phyloP scores from a whole-genome alignment of 1,140 invertebrate species.

The Atta colombica region DNA sequence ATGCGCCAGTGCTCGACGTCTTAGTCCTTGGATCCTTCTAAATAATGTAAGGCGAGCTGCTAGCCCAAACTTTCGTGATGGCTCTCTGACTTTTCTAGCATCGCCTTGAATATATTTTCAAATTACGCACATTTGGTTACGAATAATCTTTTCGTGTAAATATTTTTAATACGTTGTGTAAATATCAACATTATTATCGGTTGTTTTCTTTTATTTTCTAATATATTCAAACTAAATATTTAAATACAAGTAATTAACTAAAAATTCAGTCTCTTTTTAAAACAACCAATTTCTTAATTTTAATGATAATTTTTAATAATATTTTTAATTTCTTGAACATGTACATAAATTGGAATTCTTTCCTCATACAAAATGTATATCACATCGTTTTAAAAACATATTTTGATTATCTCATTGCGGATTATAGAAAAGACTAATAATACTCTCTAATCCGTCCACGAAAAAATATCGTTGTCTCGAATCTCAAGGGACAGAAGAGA shows the following conservation, averaged over 20 bases:
- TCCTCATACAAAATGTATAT: neutral
- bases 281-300: neutral
- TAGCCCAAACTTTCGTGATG: slow-evolving; percentile 57
- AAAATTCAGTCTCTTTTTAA: neutral
- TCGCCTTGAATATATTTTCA: slow-evolving; percentile 48
- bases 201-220: neutral
- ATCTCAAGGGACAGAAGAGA: slow-evolving; percentile 40
- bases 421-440: slow-evolving; percentile 42
- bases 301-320: neutral
- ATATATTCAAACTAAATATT: slow-evolving; percentile 1
- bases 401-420: slow-evolving; percentile 3
- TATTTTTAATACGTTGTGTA: neutral
- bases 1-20: slow-evolving; percentile 83
- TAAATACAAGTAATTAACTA: neutral
- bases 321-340: neutral
- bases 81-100: slow-evolving; percentile 26
- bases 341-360: neutral
- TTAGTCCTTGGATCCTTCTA: slow-evolving; percentile 82
- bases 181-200: neutral
- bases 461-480: slow-evolving; percentile 59
- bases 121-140: slow-evolving; percentile 13
- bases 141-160: neutral
- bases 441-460: slow-evolving; percentile 43
- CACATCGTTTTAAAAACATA: neutral
- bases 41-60: slow-evolving; percentile 84